Evolutionary conservation across 2,113 vertebrate genomes (phyloP).

Genomic region (Symphodus melops): DNA sequence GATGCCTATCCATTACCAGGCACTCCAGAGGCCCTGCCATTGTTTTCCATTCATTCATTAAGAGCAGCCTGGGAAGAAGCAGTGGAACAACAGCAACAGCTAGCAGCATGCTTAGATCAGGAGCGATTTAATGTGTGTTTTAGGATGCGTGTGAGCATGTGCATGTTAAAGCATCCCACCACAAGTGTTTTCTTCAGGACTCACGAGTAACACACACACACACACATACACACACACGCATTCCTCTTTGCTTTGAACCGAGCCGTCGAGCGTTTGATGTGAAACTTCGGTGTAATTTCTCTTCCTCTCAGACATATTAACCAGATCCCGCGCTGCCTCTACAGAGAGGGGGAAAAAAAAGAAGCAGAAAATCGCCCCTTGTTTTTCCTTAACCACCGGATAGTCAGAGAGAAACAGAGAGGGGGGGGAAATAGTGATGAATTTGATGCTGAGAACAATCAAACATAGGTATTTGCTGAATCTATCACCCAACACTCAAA

Average conservation of each 20-base stretch:
- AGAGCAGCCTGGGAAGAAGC: conserved; percentile 51
- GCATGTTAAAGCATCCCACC: conserved; percentile 43
- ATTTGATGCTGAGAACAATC: conserved; percentile 79
- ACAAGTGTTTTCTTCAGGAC: conserved; percentile 53
- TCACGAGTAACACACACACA: conserved; percentile 1
- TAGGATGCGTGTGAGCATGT: background rate
- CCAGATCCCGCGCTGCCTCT: conserved; percentile 70
- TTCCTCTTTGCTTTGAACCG: conserved; percentile 74
- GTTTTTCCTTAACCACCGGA: conserved; percentile 63
- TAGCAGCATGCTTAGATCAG: conserved; percentile 42
- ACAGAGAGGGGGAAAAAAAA: conserved; percentile 56
- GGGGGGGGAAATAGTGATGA: conserved; percentile 73
- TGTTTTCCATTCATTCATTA: conserved; percentile 83
- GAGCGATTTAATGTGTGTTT: conserved; percentile 21
- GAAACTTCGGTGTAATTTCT: conserved; percentile 70
- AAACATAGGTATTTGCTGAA: conserved; percentile 73
- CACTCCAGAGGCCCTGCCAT: conserved; percentile 54
- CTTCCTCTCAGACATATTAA: conserved; percentile 77
- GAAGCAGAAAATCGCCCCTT: conserved; percentile 55
- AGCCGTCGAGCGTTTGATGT: conserved; percentile 73
- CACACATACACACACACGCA: conserved; percentile 23
- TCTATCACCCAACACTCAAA: conserved; percentile 77
- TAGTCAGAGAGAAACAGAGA: conserved; percentile 21
- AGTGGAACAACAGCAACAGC: conserved; percentile 52
- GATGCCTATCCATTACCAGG: conserved; percentile 81